A percentile compares a stretch with the other conserved stretches of the same genome.
Evolutionary conservation across 2,113 vertebrate species (phyloP).

Genomic region (Brienomyrus longianalis): DNA sequence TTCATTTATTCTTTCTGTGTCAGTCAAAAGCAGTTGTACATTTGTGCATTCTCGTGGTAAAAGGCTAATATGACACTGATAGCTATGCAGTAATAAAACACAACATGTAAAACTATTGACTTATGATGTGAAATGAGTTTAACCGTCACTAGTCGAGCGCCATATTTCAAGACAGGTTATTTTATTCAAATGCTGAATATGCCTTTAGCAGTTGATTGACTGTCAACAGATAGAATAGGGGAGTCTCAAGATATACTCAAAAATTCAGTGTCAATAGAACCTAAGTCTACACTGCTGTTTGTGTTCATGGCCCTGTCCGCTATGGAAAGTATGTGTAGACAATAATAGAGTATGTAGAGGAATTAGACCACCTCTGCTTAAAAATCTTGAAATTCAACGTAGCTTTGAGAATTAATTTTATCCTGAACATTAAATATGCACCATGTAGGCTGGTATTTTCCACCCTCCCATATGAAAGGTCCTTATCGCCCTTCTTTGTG

Average conservation of each 20-base stretch:
- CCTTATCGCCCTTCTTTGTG: not conserved
- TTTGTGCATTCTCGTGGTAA: not conserved
- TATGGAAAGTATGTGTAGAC: not conserved
- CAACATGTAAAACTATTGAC: not conserved
- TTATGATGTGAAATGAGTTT: not conserved
- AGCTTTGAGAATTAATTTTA: not conserved
- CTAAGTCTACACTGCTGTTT: not conserved
- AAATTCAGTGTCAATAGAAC: not conserved
- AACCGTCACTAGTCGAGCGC: not conserved
- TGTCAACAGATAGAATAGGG: not conserved
- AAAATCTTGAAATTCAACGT: not conserved
- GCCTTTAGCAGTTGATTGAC: not conserved
- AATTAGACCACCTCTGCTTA: not conserved
- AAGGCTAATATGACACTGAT: not conserved
- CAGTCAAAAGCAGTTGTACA: not conserved
- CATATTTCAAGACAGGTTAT: not conserved
- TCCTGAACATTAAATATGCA: conserved; percentile 33
- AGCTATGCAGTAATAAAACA: not conserved
- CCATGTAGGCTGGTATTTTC: conserved; percentile 41
- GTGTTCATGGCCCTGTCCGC: not conserved
- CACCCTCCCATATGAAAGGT: conserved; percentile 28
- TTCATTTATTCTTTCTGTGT: not conserved
- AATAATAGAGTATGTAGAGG: not conserved
- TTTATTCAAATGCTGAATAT: not conserved
- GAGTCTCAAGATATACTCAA: not conserved